A percentile compares a stretch with the other conserved stretches of the same genome.
Conservation (phyloP, 2,113 vertebrate genomes). For the Rousettus leschenaultii region DNA sequence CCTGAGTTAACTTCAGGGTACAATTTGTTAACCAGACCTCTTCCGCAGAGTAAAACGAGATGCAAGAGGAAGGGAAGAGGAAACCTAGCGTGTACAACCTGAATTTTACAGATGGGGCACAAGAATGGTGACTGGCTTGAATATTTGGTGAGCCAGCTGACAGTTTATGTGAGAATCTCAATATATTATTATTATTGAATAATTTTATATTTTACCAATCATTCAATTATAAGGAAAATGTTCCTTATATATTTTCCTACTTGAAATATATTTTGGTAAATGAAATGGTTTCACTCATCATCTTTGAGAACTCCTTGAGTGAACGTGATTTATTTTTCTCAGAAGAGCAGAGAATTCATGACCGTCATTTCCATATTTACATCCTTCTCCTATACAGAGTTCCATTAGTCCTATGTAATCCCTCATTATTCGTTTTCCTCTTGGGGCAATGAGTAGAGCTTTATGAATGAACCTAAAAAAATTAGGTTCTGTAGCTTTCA, state of each 20-base stretch:
- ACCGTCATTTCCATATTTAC: conserved; percentile 38
- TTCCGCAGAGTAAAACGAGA: background rate
- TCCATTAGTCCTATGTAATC: conserved; percentile 39
- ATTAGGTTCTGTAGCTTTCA: conserved; percentile 59
- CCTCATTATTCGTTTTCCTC: conserved; percentile 63
- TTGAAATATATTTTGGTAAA: background rate
- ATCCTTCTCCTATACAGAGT: background rate
- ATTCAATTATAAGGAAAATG: background rate
- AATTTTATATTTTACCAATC: background rate
- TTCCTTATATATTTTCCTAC: background rate
- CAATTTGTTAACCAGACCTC: background rate
- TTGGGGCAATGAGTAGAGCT: conserved; percentile 36
- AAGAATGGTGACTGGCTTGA: background rate
- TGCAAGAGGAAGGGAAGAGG: background rate
- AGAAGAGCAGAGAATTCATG: background rate
- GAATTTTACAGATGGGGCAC: background rate
- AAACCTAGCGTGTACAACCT: background rate
- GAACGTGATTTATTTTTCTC: conserved; percentile 11
- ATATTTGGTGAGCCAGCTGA: background rate
- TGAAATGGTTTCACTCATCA: background rate
- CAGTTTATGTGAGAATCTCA: background rate
- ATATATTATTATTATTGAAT: background rate
- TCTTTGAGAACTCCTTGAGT: conserved; percentile 5
- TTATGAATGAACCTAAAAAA: conserved; percentile 50
- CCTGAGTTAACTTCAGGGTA: background rate